These are phyloP conservation scores for Hyla sarda DNA, from an alignment of 2,113 vertebrate genomes.

Conservation along the genomic window DNA sequence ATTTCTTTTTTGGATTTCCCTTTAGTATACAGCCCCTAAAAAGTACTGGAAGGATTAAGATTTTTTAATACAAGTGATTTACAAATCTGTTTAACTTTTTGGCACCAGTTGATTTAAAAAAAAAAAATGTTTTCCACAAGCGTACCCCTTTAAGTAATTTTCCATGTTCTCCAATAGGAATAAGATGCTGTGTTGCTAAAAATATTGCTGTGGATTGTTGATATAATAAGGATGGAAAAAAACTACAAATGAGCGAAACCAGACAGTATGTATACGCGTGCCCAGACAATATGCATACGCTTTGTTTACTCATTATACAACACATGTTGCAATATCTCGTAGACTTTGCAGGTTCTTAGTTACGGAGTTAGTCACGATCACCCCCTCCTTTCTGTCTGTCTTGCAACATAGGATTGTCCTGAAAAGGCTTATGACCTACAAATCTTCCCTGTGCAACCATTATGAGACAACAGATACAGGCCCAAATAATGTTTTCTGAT, in stretches of 20 bases:
- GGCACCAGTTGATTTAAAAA: too few relatives aligned
- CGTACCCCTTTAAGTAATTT: background rate
- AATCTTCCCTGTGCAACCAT: background rate
- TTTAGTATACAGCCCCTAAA: too few relatives aligned
- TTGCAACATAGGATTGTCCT: background rate
- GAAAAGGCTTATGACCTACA: background rate
- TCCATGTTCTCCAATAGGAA: background rate
- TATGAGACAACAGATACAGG: background rate
- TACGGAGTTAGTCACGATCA: background rate
- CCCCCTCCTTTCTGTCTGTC: background rate
- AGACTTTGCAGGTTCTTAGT: background rate
- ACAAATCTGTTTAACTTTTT: too few relatives aligned
- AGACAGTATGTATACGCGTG: background rate
- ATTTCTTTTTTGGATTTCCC: too few relatives aligned
- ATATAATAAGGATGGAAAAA: background rate
- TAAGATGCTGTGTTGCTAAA: background rate
- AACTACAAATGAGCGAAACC: background rate
- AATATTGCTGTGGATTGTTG: background rate
- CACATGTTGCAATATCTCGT: conserved; percentile 18
- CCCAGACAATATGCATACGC: too few relatives aligned
- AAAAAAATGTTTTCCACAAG: too few relatives aligned
- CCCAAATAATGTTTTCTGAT: background rate
- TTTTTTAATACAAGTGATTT: too few relatives aligned
- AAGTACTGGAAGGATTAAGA: too few relatives aligned
- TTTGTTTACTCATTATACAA: background rate